phyloP scores from a whole-genome alignment of 2,888 invertebrate genomes.

The Phasia obesa region DNA sequence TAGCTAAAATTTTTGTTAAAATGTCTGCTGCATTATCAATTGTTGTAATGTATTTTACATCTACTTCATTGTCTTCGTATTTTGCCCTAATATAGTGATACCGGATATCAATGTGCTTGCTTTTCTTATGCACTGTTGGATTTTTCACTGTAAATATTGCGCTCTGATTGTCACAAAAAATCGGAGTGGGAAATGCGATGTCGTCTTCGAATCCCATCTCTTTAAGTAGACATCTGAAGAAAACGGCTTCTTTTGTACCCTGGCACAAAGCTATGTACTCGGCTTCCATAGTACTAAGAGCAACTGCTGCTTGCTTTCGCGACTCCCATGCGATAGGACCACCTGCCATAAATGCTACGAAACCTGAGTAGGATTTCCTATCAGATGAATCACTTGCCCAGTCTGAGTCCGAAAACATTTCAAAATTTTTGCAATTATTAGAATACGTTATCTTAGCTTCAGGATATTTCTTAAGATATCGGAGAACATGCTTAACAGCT shows the following conservation, averaged over 20 bases:
- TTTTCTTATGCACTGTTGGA: not conserved
- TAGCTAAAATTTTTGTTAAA: not conserved
- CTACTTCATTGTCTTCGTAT: not conserved
- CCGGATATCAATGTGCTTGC: not conserved
- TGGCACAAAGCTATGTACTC: not conserved
- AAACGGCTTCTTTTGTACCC: not conserved
- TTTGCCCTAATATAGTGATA: not conserved
- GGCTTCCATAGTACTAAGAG: slow-evolving; percentile 28
- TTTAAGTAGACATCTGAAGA: not conserved
- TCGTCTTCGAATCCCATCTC: no score
- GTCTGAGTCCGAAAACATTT: not conserved
- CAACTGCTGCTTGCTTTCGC: not conserved
- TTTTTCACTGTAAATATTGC: no score
- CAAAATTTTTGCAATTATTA: not conserved
- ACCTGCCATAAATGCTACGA: not conserved
- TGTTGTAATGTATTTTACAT: slow-evolving; percentile 14
- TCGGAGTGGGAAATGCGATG: no score
- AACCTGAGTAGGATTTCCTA: not conserved
- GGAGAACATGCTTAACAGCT: not conserved
- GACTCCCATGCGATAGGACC: slow-evolving; percentile 23
- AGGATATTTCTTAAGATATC: slow-evolving; percentile 8
- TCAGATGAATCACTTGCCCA: not conserved
- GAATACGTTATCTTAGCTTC: not conserved
- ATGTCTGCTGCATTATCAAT: slow-evolving; percentile 3
- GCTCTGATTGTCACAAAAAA: no score